These are phyloP conservation scores for Trichosurus vulpecula DNA, from an alignment of 2,797 vertebrate genomes.

Conservation along the genomic window DNA sequence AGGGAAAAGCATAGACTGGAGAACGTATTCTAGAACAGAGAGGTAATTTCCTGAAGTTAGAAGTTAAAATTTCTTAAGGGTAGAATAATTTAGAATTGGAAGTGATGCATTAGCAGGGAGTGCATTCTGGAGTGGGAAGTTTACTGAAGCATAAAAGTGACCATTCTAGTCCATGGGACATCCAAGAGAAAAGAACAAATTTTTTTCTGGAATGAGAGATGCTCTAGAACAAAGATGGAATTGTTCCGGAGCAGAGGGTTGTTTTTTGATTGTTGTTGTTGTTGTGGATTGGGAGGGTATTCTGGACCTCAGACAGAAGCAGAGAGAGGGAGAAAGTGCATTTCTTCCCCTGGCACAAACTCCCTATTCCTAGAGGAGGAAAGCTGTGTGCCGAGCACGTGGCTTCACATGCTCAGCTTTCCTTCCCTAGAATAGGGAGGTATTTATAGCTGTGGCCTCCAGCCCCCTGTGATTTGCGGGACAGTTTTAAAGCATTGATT, in stretches of 20 bases:
- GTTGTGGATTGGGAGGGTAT: background rate
- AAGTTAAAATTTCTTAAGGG: background rate
- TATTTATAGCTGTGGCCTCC: constrained; percentile 41
- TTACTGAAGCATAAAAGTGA: background rate
- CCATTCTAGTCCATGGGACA: background rate
- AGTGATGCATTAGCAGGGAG: background rate
- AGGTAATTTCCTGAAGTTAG: background rate
- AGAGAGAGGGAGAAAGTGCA: background rate
- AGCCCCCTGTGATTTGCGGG: constrained; percentile 69
- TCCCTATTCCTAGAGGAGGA: background rate
- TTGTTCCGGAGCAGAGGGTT: background rate
- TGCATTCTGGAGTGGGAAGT: background rate
- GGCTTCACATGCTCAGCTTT: background rate
- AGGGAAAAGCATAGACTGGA: background rate
- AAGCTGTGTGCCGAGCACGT: background rate
- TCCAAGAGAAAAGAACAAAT: background rate
- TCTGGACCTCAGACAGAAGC: background rate
- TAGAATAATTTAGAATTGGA: background rate
- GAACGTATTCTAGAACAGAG: background rate
- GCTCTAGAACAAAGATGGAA: background rate
- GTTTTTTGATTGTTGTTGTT: background rate
- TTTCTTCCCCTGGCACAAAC: background rate
- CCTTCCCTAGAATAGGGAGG: constrained; percentile 51
- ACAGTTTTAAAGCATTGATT: constrained; percentile 71
- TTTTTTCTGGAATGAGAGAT: background rate